Base-by-base conservation (phyloP, 2,888 invertebrate species). In the Creontiades dilutus region DNA sequence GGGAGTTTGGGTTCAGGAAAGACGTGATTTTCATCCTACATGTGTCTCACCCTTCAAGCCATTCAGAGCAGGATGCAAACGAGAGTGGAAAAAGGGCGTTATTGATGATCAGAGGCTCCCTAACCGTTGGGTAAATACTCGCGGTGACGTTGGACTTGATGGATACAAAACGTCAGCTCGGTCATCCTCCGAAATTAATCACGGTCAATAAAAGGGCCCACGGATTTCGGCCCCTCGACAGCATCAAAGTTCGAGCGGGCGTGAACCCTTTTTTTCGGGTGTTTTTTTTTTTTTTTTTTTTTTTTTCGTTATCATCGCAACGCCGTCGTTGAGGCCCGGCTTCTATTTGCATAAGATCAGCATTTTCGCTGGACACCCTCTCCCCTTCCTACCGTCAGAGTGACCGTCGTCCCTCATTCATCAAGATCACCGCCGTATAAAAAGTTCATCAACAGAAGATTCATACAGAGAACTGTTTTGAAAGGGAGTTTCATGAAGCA, bases 161-260 rank as follows among this genome's bases (percentile, higher is more conserved):
- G 82, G 82, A 82, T 82, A 37, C 82, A 52, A 23, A 23, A 82
- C 82, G 82, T 82, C 82, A 82, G 82, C 82, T 82, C 52, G 82
- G 82, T 82, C 82, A 82, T 82, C 82, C 52, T 52, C 13, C 82
- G 82, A 48, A 47, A 82, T 82, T 82, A 82, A 82, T 82, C 82
- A 82, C 82, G 82, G 82, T 82, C 52, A 82, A 82, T 82, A 82
- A 19, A 52, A 28, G 37, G 16, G 47, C 37, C 46, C 19, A 23
- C 48, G 82, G 82, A 82, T 82, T 82, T 82, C 27, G 52, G 11
- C 52, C 82, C 52, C 52, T 27, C 52, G 46, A 37, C 37, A 37
- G 23, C 27, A 19, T 82, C 47, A 19, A 3, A 52, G 48, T 82
- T 82, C 13, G 47, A 82, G 23, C 82, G 27, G 78, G 78, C 46